A percentile compares a stretch with the other conserved stretches of the same genome.
Conservation (phyloP, 1,140 invertebrate genomes). For the Drosophila ambigua region DNA sequence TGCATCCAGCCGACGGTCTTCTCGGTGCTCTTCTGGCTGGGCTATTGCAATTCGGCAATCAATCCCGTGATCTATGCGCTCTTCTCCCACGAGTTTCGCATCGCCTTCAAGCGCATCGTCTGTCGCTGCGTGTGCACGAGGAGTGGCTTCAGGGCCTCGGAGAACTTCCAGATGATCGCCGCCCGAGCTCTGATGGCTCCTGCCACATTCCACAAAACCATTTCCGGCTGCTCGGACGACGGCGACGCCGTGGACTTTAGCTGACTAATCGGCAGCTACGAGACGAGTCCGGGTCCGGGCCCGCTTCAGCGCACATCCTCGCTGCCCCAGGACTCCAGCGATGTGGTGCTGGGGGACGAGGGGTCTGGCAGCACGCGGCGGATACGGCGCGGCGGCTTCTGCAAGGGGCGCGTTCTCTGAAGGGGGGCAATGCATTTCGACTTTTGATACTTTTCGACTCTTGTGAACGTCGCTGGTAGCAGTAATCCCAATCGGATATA, state of each 20-base stretch:
- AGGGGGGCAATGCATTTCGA: conserved; percentile 50
- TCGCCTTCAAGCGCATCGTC: conserved; percentile 92
- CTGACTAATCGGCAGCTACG: conserved; percentile 78
- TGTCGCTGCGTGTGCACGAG: conserved; percentile 85
- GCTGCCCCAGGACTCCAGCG: conserved; percentile 56
- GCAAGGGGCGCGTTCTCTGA: conserved; percentile 74
- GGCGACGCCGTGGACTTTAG: conserved; percentile 78
- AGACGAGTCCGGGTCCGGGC: conserved; percentile 50
- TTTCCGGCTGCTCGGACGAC: conserved; percentile 81
- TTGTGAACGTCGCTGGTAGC: no score
- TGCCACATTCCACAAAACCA: conserved; percentile 82
- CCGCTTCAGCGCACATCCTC: conserved; percentile 67
- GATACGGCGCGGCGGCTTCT: conserved; percentile 73
- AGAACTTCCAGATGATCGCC: conserved; percentile 83
- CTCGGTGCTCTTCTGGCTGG: conserved; percentile 94
- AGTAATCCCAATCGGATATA: no score
- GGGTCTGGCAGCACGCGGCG: conserved; percentile 42
- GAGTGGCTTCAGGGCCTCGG: conserved; percentile 79
- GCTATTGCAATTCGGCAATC: conserved; percentile 95
- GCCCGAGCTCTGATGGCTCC: conserved; percentile 78
- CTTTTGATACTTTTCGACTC: conserved; percentile 66
- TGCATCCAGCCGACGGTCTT: conserved; percentile 90
- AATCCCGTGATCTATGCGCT: conserved; percentile 95
- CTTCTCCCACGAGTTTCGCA: conserved; percentile 92
- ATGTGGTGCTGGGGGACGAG: conserved; percentile 7